Base-by-base conservation (phyloP, 1,140 invertebrate species). In the Ips nitidus region DNA sequence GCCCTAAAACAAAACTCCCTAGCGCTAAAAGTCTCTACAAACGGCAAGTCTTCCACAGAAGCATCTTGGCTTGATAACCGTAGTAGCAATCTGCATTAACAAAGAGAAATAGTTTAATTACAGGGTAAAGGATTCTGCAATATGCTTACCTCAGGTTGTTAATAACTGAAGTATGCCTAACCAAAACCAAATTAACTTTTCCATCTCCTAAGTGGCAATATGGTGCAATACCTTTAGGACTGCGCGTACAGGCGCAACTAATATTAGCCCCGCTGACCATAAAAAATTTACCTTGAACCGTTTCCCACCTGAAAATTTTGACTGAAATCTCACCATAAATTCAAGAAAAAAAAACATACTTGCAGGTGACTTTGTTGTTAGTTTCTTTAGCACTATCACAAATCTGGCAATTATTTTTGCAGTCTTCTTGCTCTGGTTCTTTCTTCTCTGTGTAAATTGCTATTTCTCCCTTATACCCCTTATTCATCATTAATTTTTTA, bases 121-220 rank as follows among this genome's bases (percentile, higher is more conserved):
- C 22, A 22, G 22, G 22, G 22, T 22, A 22, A 22, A 22, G 22
- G 22, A 22, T 22, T 22, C 22, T 22, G 22, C 22, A 50, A 22
- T 8, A 38, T 7, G 5, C 41, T 42, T 59, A 70, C 62, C 70
- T 83, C 36, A 95, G 78, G 80, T 91, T 92, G 75, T 93, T 89
- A 7, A 91, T 73, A 52, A 93, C 73, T 2, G 89, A 89, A 22
- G 91, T 91, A 73, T 92, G 87, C 52, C 85, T 85, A 37, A 94
- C 87, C 39, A 95, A 73, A 71, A 94, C 88, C 61, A 95, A 81
- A 79, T 95, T 91, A 53, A 91, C 82, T 77, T 87, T 91, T 22
- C 93, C 93, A 80, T 94, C 91, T 1, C 91, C 92, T 4, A 94
- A 81, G 79, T 95, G 93, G 81, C 90, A 89, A 67, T 87, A 88